These are phyloP conservation scores for Rhyzopertha dominica DNA, from an alignment of 1,140 invertebrate species.

Conservation along the genomic window DNA sequence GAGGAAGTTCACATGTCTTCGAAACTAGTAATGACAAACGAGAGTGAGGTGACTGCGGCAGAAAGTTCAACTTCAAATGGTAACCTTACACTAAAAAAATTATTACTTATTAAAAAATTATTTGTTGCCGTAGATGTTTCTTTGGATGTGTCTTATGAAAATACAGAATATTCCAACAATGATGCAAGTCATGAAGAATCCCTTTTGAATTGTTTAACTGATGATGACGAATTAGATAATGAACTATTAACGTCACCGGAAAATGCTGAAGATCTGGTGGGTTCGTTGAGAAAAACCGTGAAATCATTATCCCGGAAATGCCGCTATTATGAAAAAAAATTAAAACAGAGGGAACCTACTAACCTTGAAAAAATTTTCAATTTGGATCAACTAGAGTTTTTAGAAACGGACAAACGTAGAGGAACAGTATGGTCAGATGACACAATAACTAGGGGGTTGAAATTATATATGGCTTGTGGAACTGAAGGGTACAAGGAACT, in stretches of 20 bases:
- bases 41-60: not conserved
- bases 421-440: slow-evolving; percentile 7
- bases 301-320: slow-evolving; percentile 1
- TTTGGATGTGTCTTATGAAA: not conserved
- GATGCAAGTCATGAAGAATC: not conserved
- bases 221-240: not conserved
- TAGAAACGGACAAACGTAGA: slow-evolving; percentile 1
- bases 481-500: slow-evolving; percentile 17
- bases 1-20: not conserved
- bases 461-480: slow-evolving; percentile 18
- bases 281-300: not conserved
- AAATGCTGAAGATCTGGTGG: not conserved
- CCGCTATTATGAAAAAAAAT: not conserved
- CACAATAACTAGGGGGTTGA: slow-evolving; percentile 7
- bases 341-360: not conserved
- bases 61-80: not conserved
- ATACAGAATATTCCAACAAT: not conserved
- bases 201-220: not conserved
- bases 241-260: not conserved
- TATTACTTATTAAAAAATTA: not conserved
- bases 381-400: slow-evolving; percentile 7
- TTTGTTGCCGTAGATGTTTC: not conserved
- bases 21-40: not conserved
- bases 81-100: not conserved
- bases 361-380: slow-evolving; percentile 9